Percentiles rank a stretch among this genome's conserved stretches.
phyloP scores from a whole-genome alignment of 2,888 invertebrate genomes.

The Platycnemis pennipes region DNA sequence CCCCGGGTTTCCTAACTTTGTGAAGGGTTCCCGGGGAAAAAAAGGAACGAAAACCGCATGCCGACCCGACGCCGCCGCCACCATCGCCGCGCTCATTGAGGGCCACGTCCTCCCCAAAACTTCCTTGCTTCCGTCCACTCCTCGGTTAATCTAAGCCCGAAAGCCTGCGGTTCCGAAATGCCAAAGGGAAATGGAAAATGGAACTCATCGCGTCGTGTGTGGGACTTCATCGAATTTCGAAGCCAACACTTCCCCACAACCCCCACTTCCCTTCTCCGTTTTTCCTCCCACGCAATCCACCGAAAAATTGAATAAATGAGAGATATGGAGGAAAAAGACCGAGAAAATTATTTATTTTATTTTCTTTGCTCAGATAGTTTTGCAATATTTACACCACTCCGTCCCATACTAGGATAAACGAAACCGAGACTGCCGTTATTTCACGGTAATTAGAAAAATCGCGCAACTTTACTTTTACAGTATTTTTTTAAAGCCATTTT shows the following conservation, averaged over 20 bases:
- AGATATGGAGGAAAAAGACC: too few species aligned
- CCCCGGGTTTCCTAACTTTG: neutral
- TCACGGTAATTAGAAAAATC: too few species aligned
- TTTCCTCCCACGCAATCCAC: too few species aligned
- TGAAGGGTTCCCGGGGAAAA: neutral
- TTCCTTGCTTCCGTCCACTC: neutral
- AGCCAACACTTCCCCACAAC: neutral
- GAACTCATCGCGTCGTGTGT: neutral
- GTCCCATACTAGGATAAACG: too few species aligned
- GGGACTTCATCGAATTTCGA: neutral
- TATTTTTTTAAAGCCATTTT: too few species aligned
- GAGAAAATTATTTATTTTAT: too few species aligned
- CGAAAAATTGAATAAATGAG: too few species aligned
- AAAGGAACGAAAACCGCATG: neutral
- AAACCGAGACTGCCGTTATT: too few species aligned
- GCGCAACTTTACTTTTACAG: too few species aligned
- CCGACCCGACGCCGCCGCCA: neutral
- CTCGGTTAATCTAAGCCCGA: neutral
- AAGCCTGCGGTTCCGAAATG: neutral
- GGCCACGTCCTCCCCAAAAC: neutral
- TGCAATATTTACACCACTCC: too few species aligned
- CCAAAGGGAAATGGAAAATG: conserved; percentile 19
- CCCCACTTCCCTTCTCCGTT: neutral
- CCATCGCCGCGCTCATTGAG: neutral
- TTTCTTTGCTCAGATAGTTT: too few species aligned